Conservation (phyloP, 2,113 vertebrate species). For the Caranx melampygus region DNA sequence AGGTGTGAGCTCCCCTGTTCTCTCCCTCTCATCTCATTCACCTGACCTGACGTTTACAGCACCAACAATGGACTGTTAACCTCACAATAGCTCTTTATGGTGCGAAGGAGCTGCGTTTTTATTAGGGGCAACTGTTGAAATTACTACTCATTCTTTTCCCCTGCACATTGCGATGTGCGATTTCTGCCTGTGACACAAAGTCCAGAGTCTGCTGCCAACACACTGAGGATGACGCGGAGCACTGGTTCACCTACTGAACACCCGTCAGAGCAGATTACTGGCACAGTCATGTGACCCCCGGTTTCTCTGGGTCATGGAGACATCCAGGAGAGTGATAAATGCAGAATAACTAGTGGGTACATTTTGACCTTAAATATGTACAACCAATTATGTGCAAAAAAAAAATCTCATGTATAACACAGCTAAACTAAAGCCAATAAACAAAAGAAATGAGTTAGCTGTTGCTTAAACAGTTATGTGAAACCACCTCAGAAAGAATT, state of each 20-base stretch:
- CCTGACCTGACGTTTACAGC: conserved; percentile 61
- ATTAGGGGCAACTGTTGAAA: conserved; percentile 70
- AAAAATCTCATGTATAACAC: background rate
- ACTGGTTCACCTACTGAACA: conserved; percentile 42
- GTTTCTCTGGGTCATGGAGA: conserved; percentile 19
- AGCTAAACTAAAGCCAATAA: background rate
- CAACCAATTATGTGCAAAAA: background rate
- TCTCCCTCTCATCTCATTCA: conserved; percentile 9
- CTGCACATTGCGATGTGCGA: conserved; percentile 23
- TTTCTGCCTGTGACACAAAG: conserved; percentile 72
- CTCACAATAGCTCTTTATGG: conserved; percentile 69
- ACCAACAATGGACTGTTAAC: conserved; percentile 70
- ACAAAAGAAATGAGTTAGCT: no score
- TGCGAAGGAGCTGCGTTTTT: conserved; percentile 61
- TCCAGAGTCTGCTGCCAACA: conserved; percentile 84
- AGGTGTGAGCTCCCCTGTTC: no score
- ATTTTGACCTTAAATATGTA: background rate
- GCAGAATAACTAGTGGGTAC: background rate
- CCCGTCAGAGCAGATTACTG: conserved; percentile 10
- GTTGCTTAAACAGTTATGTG: background rate
- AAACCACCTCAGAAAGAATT: conserved; percentile 13
- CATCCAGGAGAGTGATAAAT: background rate
- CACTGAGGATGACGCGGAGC: conserved; percentile 63
- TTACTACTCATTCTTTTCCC: conserved; percentile 47
- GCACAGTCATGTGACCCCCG: conserved; percentile 26